Conservation (phyloP, 2,888 invertebrate genomes). For the Dermolepida albohirtum region DNA sequence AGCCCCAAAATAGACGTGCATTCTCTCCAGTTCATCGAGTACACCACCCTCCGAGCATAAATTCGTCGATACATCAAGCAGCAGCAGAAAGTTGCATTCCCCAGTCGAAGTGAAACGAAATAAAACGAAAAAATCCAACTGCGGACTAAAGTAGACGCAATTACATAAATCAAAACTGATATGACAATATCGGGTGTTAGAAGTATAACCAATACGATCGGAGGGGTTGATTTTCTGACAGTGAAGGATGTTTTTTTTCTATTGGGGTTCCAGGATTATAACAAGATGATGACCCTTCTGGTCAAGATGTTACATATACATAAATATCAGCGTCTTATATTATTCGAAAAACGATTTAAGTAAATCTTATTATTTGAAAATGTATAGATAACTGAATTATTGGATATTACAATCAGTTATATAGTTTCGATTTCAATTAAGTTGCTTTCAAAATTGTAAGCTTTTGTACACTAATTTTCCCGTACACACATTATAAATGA, state of each 20-base stretch:
- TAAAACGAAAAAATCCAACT: constrained; percentile 52
- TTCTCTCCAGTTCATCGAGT: constrained; percentile 36
- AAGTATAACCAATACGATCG: constrained; percentile 62
- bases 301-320: constrained; percentile 31
- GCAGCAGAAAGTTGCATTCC: constrained; percentile 36
- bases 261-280: constrained; percentile 50
- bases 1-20: constrained; percentile 29
- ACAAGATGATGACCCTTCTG: constrained; percentile 49
- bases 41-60: constrained; percentile 32
- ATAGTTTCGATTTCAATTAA: no score
- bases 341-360: not conserved
- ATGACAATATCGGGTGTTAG: constrained; percentile 63
- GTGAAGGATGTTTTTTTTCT: constrained; percentile 52
- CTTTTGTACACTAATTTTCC: no score
- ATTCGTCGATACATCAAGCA: constrained; percentile 41
- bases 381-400: no score
- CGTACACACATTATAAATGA: no score
- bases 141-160: constrained; percentile 58
- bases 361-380: no score
- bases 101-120: constrained; percentile 46
- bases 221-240: constrained; percentile 52
- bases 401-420: no score
- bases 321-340: not conserved
- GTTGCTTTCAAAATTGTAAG: no score
- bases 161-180: constrained; percentile 64